Percentiles rank a stretch among this genome's conserved stretches.
These are phyloP conservation scores for Heliconius charithonia DNA, from an alignment of 2,888 invertebrate species.

Conservation along the genomic window DNA sequence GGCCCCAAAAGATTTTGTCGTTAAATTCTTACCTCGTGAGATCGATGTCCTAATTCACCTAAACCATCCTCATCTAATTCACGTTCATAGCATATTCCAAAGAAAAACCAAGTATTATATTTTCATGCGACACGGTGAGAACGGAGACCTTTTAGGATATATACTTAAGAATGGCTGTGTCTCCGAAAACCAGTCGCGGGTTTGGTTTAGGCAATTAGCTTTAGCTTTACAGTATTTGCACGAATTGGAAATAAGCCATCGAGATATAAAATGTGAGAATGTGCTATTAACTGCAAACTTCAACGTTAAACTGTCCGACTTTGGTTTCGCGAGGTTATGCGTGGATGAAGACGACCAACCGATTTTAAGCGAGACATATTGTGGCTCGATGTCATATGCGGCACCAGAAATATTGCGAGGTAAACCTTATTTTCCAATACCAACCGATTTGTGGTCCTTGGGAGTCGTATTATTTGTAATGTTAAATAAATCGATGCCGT, in stretches of 20 bases:
- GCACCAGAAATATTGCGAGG: conserved; percentile 93
- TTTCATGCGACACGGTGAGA: conserved; percentile 90
- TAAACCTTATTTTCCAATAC: conserved; percentile 87
- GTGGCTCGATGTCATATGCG: conserved; percentile 94
- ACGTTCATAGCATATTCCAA: conserved; percentile 90
- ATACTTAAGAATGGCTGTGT: conserved; percentile 87
- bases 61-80: conserved; percentile 91
- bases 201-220: conserved; percentile 89
- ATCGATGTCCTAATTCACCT: conserved; percentile 89
- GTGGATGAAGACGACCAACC: conserved; percentile 68
- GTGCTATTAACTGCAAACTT: conserved; percentile 87
- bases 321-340: conserved; percentile 88
- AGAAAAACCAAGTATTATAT: conserved; percentile 89
- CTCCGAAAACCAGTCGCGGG: conserved; percentile 86
- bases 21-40: conserved; percentile 92
- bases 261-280: conserved; percentile 94
- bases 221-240: conserved; percentile 89
- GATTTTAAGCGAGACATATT: conserved; percentile 90
- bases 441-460: conserved; percentile 91
- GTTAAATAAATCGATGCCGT: conserved; percentile 93
- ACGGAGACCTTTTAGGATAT: conserved; percentile 90
- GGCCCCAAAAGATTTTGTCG: conserved; percentile 90
- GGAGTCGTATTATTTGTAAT: conserved; percentile 92
- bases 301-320: conserved; percentile 92
- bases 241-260: conserved; percentile 88